Conservation (phyloP, 2,888 invertebrate species). For the Phyllotreta striolata region DNA sequence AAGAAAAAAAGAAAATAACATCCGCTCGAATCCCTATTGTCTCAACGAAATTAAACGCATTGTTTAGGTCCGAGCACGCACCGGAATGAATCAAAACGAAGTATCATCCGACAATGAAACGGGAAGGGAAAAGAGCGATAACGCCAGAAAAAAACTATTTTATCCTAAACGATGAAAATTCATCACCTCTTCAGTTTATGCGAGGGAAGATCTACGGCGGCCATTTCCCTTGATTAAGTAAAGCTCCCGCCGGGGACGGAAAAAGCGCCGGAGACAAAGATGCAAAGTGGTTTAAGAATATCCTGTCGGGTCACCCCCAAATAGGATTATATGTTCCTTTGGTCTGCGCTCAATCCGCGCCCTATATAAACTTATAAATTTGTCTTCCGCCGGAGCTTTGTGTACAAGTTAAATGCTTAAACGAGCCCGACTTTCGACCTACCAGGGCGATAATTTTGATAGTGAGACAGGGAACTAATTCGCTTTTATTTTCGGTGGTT, state of each 20-base stretch:
- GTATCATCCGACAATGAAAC: slow-evolving; percentile 28
- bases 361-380: slow-evolving; percentile 48
- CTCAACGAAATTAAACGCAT: slow-evolving; percentile 24
- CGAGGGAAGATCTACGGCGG: slow-evolving; percentile 39
- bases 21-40: slow-evolving; percentile 19
- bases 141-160: slow-evolving; percentile 38
- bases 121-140: slow-evolving; percentile 34
- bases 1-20: slow-evolving; percentile 18
- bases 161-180: slow-evolving; percentile 41
- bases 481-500: slow-evolving; percentile 9
- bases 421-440: slow-evolving; percentile 15
- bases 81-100: slow-evolving; percentile 31
- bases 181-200: slow-evolving; percentile 44
- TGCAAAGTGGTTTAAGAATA: slow-evolving; percentile 54
- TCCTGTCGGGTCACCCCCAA: slow-evolving; percentile 49
- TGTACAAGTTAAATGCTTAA: slow-evolving; percentile 31
- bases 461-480: slow-evolving; percentile 1
- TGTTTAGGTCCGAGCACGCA: slow-evolving; percentile 28
- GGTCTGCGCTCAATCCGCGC: slow-evolving; percentile 45
- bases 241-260: slow-evolving; percentile 51
- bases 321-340: slow-evolving; percentile 51
- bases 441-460: slow-evolving; percentile 18
- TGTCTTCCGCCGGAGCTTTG: slow-evolving; percentile 38
- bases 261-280: slow-evolving; percentile 50
- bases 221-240: slow-evolving; percentile 53